Evolutionary conservation across 2,888 invertebrate genomes (phyloP).

Genomic region (Acleris emargana): DNA sequence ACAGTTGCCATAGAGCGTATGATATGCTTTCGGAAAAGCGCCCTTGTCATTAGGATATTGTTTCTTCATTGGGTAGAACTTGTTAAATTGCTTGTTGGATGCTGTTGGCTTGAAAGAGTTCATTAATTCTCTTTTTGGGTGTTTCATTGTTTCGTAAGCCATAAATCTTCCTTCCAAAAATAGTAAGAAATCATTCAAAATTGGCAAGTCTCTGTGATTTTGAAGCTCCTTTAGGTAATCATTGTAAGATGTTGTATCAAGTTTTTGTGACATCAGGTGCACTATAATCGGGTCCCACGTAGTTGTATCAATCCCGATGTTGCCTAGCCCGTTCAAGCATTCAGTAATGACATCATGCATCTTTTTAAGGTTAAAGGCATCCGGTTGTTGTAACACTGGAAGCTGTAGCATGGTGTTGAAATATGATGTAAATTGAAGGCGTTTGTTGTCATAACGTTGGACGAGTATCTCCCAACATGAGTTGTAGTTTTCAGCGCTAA

Average conservation of each 20-base stretch:
- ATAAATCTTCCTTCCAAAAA: constrained; percentile 40
- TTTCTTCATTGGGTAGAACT: not conserved
- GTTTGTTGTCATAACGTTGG: constrained; percentile 32
- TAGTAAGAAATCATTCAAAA: constrained; percentile 31
- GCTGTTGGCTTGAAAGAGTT: not conserved
- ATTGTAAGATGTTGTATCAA: constrained; percentile 36
- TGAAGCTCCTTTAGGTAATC: constrained; percentile 38
- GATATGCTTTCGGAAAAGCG: constrained; percentile 2
- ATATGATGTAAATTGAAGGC: constrained; percentile 12
- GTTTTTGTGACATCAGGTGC: constrained; percentile 39
- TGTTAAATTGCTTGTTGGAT: not conserved
- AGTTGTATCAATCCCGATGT: constrained; percentile 35
- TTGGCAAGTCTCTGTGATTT: constrained; percentile 29
- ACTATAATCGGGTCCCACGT: constrained; percentile 40
- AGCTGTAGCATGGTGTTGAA: constrained; percentile 9
- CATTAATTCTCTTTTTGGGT: not conserved
- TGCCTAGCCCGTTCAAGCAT: constrained; percentile 36
- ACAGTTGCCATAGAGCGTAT: constrained; percentile 11
- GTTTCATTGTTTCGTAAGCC: constrained; percentile 37
- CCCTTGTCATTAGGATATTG: not conserved
- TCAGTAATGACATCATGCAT: constrained; percentile 38
- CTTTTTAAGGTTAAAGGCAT: constrained; percentile 30
- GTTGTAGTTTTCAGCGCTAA: constrained; percentile 33
- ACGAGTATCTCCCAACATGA: constrained; percentile 33
- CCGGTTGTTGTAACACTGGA: constrained; percentile 35